Conservation (phyloP, 2,797 vertebrate species). For the Acipenser ruthenus region DNA sequence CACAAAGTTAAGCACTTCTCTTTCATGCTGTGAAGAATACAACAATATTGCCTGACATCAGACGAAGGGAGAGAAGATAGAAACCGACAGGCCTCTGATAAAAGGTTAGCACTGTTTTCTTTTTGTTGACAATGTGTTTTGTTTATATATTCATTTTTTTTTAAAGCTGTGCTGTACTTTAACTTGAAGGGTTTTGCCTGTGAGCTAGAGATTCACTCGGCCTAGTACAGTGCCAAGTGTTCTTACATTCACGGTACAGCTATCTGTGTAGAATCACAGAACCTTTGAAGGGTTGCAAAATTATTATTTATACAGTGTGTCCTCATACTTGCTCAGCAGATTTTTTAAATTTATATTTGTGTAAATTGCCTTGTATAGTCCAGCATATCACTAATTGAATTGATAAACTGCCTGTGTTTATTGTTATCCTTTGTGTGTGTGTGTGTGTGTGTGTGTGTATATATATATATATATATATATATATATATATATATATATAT, state of each 20-base stretch:
- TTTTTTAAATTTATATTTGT: no score
- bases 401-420: no score
- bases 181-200: no score
- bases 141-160: background rate
- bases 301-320: no score
- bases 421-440: no score
- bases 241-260: no score
- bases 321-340: no score
- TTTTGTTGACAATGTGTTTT: background rate
- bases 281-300: background rate
- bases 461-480: slow-evolving; percentile 32
- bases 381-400: no score
- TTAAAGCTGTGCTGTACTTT: background rate
- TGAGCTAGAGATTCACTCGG: no score
- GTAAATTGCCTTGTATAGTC: no score
- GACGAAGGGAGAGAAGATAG: slow-evolving; percentile 45
- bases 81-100: slow-evolving; percentile 48
- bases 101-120: slow-evolving; percentile 61
- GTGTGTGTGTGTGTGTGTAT: slow-evolving; percentile 29
- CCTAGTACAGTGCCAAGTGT: no score
- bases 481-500: slow-evolving; percentile 24
- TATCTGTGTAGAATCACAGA: no score
- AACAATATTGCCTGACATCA: slow-evolving; percentile 53
- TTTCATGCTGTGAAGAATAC: slow-evolving; percentile 49
- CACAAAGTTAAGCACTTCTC: slow-evolving; percentile 52